Evolutionary conservation across 2,888 invertebrate species (phyloP).

Genomic region (Spilosoma lubricipeda): DNA sequence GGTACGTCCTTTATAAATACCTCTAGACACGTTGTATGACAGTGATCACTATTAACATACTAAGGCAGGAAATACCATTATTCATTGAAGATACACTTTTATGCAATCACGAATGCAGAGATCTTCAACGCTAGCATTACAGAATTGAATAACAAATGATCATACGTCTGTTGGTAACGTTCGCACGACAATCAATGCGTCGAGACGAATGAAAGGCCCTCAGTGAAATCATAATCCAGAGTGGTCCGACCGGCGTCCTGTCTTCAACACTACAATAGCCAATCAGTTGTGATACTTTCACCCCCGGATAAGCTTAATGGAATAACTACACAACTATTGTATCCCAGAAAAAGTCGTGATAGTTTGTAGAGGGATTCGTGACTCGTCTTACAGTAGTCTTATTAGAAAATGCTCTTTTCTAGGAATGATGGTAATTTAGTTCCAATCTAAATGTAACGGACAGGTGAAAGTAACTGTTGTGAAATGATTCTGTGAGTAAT

Average conservation of each 20-base stretch:
- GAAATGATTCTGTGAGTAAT: slow-evolving; percentile 61
- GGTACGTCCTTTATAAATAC: too few relatives aligned
- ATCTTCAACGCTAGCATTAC: slow-evolving; percentile 64
- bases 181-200: slow-evolving; percentile 80
- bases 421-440: slow-evolving; percentile 74
- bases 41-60: slow-evolving; percentile 34
- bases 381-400: slow-evolving; percentile 80
- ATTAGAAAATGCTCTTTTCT: slow-evolving; percentile 76
- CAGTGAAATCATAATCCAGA: slow-evolving; percentile 79
- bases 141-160: slow-evolving; percentile 78
- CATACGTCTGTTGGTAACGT: slow-evolving; percentile 58
- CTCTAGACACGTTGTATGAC: slow-evolving; percentile 6
- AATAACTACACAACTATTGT: slow-evolving; percentile 80
- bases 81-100: slow-evolving; percentile 65
- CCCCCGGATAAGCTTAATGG: slow-evolving; percentile 78
- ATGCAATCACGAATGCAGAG: slow-evolving; percentile 61
- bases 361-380: slow-evolving; percentile 81
- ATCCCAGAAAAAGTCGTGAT: slow-evolving; percentile 78
- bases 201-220: slow-evolving; percentile 72
- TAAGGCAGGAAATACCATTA: slow-evolving; percentile 35
- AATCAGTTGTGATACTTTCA: slow-evolving; percentile 81
- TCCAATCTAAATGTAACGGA: slow-evolving; percentile 72
- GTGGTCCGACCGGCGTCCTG: slow-evolving; percentile 65
- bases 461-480: slow-evolving; percentile 74
- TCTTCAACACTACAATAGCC: slow-evolving; percentile 70